Conservation (phyloP, 64 coral and sea anemone species). For the Exaiptasia diaphana region DNA sequence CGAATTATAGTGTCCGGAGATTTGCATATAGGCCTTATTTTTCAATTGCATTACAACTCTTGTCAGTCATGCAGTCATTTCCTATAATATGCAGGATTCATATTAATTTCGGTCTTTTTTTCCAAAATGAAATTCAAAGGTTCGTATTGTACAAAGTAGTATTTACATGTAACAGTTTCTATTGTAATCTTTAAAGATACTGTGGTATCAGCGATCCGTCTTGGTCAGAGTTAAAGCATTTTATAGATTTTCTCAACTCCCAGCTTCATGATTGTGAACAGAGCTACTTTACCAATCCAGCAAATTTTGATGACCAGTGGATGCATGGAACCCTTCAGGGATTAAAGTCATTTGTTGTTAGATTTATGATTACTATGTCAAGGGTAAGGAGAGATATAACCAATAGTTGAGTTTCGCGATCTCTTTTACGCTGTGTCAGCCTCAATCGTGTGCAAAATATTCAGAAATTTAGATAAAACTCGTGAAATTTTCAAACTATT, state of each 20-base stretch:
- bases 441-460: not conserved
- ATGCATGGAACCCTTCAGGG: conserved; percentile 39
- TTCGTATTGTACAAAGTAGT: not conserved
- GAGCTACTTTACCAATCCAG: conserved; percentile 47
- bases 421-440: too few species aligned
- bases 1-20: not conserved
- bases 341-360: conserved; percentile 72
- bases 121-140: not conserved
- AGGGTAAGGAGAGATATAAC: conserved; percentile 38
- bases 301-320: conserved; percentile 23
- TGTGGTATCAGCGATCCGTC: conserved; percentile 87
- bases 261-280: conserved; percentile 78
- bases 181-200: conserved; percentile 31
- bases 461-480: not conserved
- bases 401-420: not conserved
- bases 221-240: conserved; percentile 80
- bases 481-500: not conserved
- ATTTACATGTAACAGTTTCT: not conserved
- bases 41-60: not conserved
- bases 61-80: not conserved
- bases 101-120: not conserved
- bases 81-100: not conserved
- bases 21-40: too few species aligned
- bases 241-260: conserved; percentile 79
- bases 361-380: conserved; percentile 91